Evolutionary conservation across 2,888 invertebrate species (phyloP), one percentile per base, ranked within the genome.

Genomic region (Diarsia dahlii): DNA sequence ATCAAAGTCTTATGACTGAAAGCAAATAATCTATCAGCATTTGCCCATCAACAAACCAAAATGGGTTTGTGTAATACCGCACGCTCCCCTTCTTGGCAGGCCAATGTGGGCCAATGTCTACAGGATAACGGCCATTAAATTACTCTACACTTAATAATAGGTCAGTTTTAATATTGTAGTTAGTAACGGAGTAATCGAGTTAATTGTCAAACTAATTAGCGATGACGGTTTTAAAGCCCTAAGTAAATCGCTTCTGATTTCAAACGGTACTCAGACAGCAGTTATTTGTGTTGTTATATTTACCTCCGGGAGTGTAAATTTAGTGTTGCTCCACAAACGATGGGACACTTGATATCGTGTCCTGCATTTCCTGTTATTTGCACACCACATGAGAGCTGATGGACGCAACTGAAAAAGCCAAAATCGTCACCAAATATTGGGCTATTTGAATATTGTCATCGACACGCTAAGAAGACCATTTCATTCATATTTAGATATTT

Each of bases 91-190:
- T 78, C 54, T 79, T 84, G 67, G 72, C 84, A 34, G 20, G n/a
- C 34, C 28, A 78, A 77, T 54, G 54, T 79, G 28, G 20, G n/a
- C 34, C 28, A 78, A 77, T 54, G 54, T 79, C 52, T 64, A 39
- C 56, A 78, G 78, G 68, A 78, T 67, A n/a, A 23, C 39, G 20
- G 1, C 20, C 50, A 76, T 18, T 76, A 67, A 39, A 3, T 39
- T 39, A 39, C 20, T 56, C 20, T 20, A 63, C n/a, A n/a, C 28
- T 13, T 46, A 63, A 39, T 5, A 39, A 39, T 39, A 39, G 8
- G 34, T 52, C 20, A 23, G 39, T 83, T 79, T 84, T 78, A 84
- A 70, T 58, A 69, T 45, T 64, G n/a, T 34, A 34, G 39, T 83
- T 64, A 78, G 69, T 20, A 46, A 64, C 50, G 78, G 46, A 54